Conservation (phyloP, 2,797 vertebrate genomes). For the Pogoniulus pusillus region DNA sequence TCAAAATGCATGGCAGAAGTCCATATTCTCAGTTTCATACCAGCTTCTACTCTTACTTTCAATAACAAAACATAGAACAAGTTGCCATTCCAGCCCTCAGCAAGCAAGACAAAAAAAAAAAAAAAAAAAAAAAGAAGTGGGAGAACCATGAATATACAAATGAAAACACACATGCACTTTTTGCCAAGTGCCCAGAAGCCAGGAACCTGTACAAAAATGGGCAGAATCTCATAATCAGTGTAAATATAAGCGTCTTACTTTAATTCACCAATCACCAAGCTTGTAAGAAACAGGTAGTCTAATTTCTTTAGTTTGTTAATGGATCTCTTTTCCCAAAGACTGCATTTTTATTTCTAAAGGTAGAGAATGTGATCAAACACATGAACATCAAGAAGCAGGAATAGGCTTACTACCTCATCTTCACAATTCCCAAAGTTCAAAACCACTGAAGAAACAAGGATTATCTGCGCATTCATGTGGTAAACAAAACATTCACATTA, state of each 20-base stretch:
- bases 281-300: neutral
- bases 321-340: neutral
- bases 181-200: neutral
- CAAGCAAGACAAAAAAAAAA: neutral
- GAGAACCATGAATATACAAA: neutral
- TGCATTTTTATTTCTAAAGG: neutral
- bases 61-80: neutral
- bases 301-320: neutral
- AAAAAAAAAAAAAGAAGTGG: neutral
- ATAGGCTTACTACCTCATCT: neutral
- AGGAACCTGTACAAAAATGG: fast-evolving
- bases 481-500: neutral
- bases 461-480: neutral
- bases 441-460: neutral
- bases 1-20: neutral
- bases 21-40: neutral
- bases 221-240: neutral
- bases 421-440: neutral
- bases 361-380: neutral
- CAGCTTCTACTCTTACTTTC: neutral
- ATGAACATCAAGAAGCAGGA: neutral
- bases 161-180: neutral
- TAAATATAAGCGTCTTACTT: neutral
- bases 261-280: neutral
- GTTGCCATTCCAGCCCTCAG: neutral